phyloP scores from a whole-genome alignment of 2,888 invertebrate genomes.

The Epirrita christyi region DNA sequence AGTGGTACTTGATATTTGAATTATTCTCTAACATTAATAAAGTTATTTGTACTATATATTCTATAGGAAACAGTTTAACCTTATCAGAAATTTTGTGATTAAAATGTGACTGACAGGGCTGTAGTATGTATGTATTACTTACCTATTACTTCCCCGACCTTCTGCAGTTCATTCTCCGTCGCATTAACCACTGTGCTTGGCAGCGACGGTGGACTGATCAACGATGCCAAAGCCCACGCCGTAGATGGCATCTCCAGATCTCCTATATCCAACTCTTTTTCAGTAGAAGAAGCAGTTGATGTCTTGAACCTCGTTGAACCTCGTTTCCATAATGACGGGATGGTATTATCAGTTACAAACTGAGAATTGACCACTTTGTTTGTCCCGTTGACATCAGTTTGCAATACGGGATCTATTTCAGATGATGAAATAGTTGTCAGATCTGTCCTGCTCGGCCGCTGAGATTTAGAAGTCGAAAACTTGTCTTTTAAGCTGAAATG shows the following conservation, averaged over 20 bases:
- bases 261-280: slow-evolving; percentile 53
- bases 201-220: slow-evolving; percentile 69
- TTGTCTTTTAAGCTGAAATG: slow-evolving; percentile 73
- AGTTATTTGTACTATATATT: no score
- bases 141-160: slow-evolving; percentile 73
- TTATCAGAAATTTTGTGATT: no score
- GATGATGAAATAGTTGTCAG: slow-evolving; percentile 76
- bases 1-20: no score
- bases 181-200: slow-evolving; percentile 52
- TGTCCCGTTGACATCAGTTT: slow-evolving; percentile 67
- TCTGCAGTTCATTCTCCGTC: slow-evolving; percentile 76
- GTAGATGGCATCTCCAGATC: slow-evolving; percentile 78
- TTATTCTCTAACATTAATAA: no score
- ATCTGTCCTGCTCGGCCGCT: slow-evolving; percentile 51
- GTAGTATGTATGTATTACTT: slow-evolving; percentile 33
- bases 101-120: no score
- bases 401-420: slow-evolving; percentile 78
- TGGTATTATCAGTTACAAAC: slow-evolving; percentile 75
- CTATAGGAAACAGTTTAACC: no score
- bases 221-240: slow-evolving; percentile 80
- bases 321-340: slow-evolving; percentile 76
- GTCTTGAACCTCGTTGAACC: slow-evolving; percentile 76
- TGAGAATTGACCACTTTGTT: slow-evolving; percentile 73
- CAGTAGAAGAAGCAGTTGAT: slow-evolving; percentile 59
- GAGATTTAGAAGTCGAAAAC: slow-evolving; percentile 53